These are phyloP conservation scores for Ictidomys tridecemlineatus DNA, from an alignment of 2,113 vertebrate species.

Conservation along the genomic window DNA sequence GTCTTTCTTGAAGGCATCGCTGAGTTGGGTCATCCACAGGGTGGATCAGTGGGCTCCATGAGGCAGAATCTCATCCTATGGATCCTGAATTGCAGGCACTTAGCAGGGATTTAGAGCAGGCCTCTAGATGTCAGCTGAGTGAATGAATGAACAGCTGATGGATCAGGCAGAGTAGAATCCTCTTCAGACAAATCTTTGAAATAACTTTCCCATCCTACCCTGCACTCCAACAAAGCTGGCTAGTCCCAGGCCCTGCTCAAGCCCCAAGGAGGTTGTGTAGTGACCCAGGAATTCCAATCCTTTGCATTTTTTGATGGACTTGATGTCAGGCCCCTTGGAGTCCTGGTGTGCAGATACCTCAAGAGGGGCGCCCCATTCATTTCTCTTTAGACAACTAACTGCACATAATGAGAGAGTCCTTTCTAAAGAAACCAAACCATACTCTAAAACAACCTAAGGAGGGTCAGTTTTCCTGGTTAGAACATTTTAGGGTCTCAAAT, in stretches of 20 bases:
- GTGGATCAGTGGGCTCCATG: background rate
- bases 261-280: background rate
- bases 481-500: background rate
- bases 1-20: background rate
- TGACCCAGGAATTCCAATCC: background rate
- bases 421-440: background rate
- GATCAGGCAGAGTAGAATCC: background rate
- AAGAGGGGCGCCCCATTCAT: constrained; percentile 17
- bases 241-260: background rate
- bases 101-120: background rate
- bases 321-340: background rate
- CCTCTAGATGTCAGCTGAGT: background rate
- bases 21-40: background rate
- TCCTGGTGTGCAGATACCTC: constrained; percentile 14
- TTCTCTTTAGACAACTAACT: background rate
- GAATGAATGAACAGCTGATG: background rate
- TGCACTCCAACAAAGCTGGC: background rate
- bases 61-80: background rate
- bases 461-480: background rate
- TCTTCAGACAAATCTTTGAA: background rate
- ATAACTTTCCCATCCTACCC: background rate
- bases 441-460: background rate
- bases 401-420: background rate
- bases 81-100: background rate
- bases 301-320: background rate